Evolutionary conservation across 2,797 vertebrate genomes (phyloP), one percentile per base, ranked within the genome.

Genomic region (Pangasius macronema): DNA sequence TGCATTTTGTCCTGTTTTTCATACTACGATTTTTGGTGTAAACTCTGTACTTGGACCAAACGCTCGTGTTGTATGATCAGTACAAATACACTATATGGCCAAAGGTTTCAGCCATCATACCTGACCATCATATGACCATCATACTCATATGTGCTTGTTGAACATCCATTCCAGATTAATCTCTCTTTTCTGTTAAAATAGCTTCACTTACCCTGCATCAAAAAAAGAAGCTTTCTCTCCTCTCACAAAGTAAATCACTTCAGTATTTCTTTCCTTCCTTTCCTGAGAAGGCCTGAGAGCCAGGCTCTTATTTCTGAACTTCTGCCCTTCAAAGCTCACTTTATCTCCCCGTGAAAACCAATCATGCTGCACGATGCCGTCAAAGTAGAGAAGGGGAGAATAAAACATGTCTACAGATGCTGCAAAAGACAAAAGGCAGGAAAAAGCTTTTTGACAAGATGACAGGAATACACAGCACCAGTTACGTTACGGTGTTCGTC

Each of bases 291-390:
- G n/a, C 14, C 5, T 63, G 7, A 65, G 13, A 81, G 5, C 24
- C 59, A 49, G 27, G 42, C 14, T 59, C 27, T 46, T 49, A 30
- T 82, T 46, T 46, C 49, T 42, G 59, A 67, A 49, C 39, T 22
- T 49, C 59, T 30, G 61, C 39, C 61, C 81, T 67, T 83, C 39
- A 83, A 63, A 83, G 61, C 61, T 5, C 14, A 49, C 81, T 83
- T 83, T 83, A 67, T 86, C 59, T 20, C 79, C 22, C 39, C 16
- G 22, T 83, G 59, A 83, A 83, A 83, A 51, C 39, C 81, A 67
- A 30, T 67, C 81, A 82, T 67, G 61, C 42, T 67, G 81, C 61
- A 83, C 39, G 30, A 49, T 49, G 59, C 11, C 27, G 51, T 83
- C 81, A 49, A 49, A 33, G 42, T 30, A 46, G 42, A 51, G 61